These are phyloP conservation scores for Plemyria rubiginata DNA, from an alignment of 2,888 invertebrate species.

Conservation along the genomic window DNA sequence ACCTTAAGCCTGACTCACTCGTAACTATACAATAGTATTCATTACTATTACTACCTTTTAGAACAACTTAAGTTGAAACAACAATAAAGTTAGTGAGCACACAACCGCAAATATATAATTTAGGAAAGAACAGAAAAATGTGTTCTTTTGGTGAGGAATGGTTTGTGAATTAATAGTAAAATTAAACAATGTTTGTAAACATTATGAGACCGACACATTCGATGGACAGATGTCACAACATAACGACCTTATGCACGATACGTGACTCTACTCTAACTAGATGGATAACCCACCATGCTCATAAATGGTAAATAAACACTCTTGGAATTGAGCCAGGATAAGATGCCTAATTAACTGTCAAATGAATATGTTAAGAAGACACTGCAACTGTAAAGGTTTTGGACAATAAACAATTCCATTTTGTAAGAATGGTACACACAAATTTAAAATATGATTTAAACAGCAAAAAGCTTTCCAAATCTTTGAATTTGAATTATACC, in stretches of 20 bases:
- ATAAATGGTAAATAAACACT: conserved; percentile 32
- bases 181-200: neutral
- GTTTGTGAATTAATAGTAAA: neutral
- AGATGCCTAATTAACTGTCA: conserved; percentile 2
- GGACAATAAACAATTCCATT: neutral
- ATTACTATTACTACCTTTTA: conserved; percentile 13
- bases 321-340: conserved; percentile 32
- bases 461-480: neutral
- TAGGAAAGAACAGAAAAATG: neutral
- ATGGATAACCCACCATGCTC: conserved; percentile 16
- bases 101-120: neutral
- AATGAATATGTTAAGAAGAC: neutral
- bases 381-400: neutral
- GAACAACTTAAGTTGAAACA: neutral
- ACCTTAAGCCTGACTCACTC: conserved; percentile 61
- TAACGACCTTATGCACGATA: conserved; percentile 1
- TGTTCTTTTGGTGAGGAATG: neutral
- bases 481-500: too few species aligned
- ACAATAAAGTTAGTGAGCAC: neutral
- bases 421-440: neutral
- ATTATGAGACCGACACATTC: neutral
- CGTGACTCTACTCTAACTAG: conserved; percentile 18
- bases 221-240: conserved; percentile 2
- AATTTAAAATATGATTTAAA: neutral
- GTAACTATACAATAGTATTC: conserved; percentile 29